These are phyloP conservation scores for Drosophila diplacantha DNA, from an alignment of 2,888 invertebrate species.

Conservation along the genomic window DNA sequence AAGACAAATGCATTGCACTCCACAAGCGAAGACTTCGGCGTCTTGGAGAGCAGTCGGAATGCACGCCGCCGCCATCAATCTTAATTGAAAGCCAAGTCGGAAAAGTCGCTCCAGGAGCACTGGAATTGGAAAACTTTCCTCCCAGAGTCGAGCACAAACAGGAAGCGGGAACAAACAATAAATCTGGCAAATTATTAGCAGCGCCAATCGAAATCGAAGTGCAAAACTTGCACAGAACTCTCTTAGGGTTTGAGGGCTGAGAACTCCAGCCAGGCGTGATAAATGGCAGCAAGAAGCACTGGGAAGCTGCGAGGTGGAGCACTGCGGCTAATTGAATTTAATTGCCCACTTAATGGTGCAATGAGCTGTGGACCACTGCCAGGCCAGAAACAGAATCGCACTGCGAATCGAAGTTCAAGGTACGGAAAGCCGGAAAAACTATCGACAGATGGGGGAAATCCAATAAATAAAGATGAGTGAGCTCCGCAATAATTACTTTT, in stretches of 20 bases:
- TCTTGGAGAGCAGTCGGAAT: conserved; percentile 7
- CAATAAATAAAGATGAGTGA: conserved; percentile 18
- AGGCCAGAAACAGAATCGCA: conserved; percentile 38
- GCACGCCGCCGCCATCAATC: conserved; percentile 53
- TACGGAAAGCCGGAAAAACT: neutral
- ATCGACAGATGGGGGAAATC: neutral
- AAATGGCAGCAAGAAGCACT: conserved; percentile 42
- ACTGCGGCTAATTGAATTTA: conserved; percentile 75
- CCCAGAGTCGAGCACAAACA: conserved; percentile 29
- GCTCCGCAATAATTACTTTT: conserved; percentile 2
- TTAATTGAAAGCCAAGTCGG: conserved; percentile 47
- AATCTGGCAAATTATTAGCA: conserved; percentile 66
- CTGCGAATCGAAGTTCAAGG: conserved; percentile 16
- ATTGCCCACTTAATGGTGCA: conserved; percentile 77
- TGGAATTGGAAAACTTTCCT: conserved; percentile 34
- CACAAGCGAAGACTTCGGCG: neutral
- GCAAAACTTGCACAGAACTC: conserved; percentile 41
- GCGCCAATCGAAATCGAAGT: conserved; percentile 46
- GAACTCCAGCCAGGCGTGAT: conserved; percentile 45
- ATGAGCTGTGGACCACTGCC: conserved; percentile 62
- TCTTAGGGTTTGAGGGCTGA: neutral
- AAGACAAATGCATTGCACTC: conserved; percentile 63
- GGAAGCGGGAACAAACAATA: conserved; percentile 50
- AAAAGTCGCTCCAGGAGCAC: conserved; percentile 32
- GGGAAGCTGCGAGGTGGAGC: conserved; percentile 17